Evolutionary conservation across 2,113 vertebrate species (phyloP), one percentile per base, ranked within the genome.

Genomic region (Tympanuchus pallidicinctus): DNA sequence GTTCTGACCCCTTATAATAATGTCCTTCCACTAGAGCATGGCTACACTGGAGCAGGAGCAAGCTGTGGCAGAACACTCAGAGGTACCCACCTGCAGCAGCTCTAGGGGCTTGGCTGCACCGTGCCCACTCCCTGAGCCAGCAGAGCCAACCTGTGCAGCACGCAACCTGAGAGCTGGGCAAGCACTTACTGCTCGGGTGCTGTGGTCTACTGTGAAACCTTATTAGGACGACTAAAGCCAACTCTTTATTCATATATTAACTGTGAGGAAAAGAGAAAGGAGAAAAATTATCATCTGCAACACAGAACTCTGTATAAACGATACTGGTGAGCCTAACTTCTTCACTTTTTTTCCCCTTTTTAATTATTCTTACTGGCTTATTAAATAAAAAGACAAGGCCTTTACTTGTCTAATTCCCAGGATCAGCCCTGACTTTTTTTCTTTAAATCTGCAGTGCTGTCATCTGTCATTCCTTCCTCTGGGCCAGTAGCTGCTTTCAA

Each of bases 121-220:
- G 40, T 7, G 18, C 20, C 48, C 14, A 60, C 45, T 1, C 48
- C 74, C 64, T 1, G 4, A 59, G 56, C 36, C 28, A 67, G 66
- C 36, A 13, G n/a, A 40, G 81, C 0, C 0, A 4, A 52, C 28
- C 92, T 57, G 36, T 9, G 5, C 6, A 13, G 21, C 27, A 15
- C 7, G 28, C 59, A 22, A 69, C 2, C 85, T 60, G 65, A 24
- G n/a, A 54, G 43, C 28, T 45, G n/a, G 48, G 61, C 42, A 47
- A 2, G 59, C 0, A 0, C 66, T 25, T 27, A 73, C 24, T 25
- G 24, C 20, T 18, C 14, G 32, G 5, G 11, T 43, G 40, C 4
- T 6, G 19, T 2, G 22, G 34, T 13, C 8, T 65, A 59, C 71
- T 19, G 18, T 1, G 4, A 89, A 71, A 22, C 59, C 66, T 43